A percentile compares a stretch with the other conserved stretches of the same genome.
Evolutionary conservation across 2,113 vertebrate genomes (phyloP).

Genomic region (Callipepla squamata): DNA sequence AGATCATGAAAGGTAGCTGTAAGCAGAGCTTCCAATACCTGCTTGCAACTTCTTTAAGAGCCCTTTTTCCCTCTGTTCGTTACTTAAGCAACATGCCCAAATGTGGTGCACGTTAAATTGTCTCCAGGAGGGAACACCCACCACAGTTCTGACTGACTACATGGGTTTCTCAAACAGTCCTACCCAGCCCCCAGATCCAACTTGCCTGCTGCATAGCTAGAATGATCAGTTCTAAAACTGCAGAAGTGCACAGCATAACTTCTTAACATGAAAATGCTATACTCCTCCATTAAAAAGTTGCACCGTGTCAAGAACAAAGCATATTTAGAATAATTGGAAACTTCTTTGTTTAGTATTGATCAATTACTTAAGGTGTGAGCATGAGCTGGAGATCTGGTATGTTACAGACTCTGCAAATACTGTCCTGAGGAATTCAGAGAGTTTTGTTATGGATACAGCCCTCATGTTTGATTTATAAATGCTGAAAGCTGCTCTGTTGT

Average conservation of each 20-base stretch:
- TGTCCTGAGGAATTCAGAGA: not conserved
- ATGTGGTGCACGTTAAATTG: not conserved
- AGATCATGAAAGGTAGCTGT: not conserved
- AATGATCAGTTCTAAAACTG: not conserved
- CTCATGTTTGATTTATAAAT: slow-evolving; percentile 4
- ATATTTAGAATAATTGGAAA: slow-evolving; percentile 2
- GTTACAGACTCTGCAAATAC: not conserved
- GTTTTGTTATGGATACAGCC: not conserved
- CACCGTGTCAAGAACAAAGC: slow-evolving; percentile 1
- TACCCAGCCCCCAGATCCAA: not conserved
- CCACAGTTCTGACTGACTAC: not conserved
- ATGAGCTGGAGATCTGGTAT: not conserved
- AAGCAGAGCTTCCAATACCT: not conserved
- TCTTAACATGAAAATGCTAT: not conserved
- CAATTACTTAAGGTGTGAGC: not conserved
- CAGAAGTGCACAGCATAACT: not conserved
- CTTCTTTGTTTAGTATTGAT: not conserved
- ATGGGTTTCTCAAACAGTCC: not conserved
- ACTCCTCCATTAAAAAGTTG: not conserved
- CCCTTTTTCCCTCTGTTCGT: not conserved
- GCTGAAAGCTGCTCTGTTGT: slow-evolving; percentile 35
- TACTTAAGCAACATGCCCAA: not conserved
- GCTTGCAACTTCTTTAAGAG: not conserved
- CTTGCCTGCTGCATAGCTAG: not conserved
- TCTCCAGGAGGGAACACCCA: not conserved